phyloP scores from a whole-genome alignment of 2,113 vertebrate genomes.

The Paramormyrops kingsleyae region DNA sequence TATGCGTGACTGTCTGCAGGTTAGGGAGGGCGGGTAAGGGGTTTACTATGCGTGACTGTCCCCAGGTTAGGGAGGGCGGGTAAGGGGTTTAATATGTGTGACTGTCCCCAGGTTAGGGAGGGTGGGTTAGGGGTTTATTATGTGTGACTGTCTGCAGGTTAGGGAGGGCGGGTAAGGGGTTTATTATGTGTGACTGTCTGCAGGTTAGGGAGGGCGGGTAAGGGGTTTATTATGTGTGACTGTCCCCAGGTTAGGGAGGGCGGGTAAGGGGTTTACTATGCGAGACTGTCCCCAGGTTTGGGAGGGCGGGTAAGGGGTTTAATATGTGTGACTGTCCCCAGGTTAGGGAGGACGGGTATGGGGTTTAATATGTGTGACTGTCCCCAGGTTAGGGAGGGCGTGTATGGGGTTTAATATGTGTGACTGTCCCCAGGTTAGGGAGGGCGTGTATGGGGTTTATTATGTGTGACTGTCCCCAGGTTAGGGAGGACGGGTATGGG shows the following conservation, averaged over 20 bases:
- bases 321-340: no score
- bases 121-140: slow-evolving; percentile 22
- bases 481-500: background rate
- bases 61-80: background rate
- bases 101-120: background rate
- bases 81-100: slow-evolving; percentile 15
- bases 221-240: slow-evolving; percentile 18
- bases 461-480: background rate
- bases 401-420: background rate
- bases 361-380: no score
- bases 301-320: background rate
- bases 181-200: slow-evolving; percentile 2
- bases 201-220: background rate
- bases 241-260: background rate
- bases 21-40: background rate
- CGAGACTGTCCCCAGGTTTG: background rate
- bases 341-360: no score
- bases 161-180: background rate
- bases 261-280: slow-evolving; percentile 17
- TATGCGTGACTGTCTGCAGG: background rate
- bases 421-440: no score
- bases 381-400: background rate
- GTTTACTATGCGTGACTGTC: slow-evolving; percentile 18
- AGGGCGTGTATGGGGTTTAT: no score
- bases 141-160: background rate